Conservation (phyloP, 2,888 invertebrate genomes). For the Lochmaea capreae region DNA sequence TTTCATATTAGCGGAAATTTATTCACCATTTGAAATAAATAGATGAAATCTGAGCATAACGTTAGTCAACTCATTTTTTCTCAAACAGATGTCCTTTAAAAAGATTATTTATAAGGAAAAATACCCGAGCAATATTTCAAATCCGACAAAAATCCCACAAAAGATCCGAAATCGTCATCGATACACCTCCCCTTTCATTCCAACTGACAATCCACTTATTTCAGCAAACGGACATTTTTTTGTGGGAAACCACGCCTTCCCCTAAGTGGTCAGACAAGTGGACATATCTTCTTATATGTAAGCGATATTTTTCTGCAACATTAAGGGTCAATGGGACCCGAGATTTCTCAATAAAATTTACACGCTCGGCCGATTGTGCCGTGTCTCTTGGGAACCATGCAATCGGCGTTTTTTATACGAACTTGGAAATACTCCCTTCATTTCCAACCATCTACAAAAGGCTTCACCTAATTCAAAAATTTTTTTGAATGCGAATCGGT, state of each 20-base stretch:
- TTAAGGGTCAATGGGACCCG: slow-evolving; percentile 43
- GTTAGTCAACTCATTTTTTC: no score
- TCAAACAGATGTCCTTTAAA: no score
- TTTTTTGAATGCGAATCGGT: no score
- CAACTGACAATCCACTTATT: slow-evolving; percentile 27
- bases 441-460: background rate
- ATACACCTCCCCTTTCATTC: slow-evolving; percentile 31
- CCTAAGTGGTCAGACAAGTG: slow-evolving; percentile 41
- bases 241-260: slow-evolving; percentile 30
- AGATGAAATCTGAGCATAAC: no score
- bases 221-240: slow-evolving; percentile 26
- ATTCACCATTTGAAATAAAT: no score
- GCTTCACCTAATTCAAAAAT: background rate
- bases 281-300: slow-evolving; percentile 39
- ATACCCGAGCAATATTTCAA: slow-evolving; percentile 21
- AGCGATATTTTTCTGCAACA: slow-evolving; percentile 43
- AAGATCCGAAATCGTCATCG: slow-evolving; percentile 27
- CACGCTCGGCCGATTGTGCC: slow-evolving; percentile 38
- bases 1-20: no score
- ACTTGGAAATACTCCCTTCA: background rate
- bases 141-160: slow-evolving; percentile 7
- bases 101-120: background rate
- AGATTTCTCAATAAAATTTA: slow-evolving; percentile 50
- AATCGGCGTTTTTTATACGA: slow-evolving; percentile 27
- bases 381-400: slow-evolving; percentile 29